Percentiles rank a stretch among this genome's conserved stretches.
Conservation (phyloP, 2,888 invertebrate species). For the Hemithea aestivaria region DNA sequence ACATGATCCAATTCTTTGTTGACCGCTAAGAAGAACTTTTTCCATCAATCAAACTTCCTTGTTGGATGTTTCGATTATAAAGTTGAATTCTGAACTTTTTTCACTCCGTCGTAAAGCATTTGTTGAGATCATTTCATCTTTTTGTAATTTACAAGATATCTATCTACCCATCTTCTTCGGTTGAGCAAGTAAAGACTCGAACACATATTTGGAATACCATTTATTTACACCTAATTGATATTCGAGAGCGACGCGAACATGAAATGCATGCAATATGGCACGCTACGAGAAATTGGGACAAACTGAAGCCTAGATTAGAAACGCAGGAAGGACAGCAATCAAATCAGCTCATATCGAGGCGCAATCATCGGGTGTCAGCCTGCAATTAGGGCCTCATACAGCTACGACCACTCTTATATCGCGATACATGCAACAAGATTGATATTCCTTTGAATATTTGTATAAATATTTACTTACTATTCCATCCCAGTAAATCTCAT, state of each 20-base stretch:
- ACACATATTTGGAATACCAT: not conserved
- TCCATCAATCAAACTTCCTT: constrained; percentile 32
- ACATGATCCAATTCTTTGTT: constrained; percentile 15
- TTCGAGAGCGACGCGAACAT: constrained; percentile 1
- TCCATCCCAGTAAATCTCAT: constrained; percentile 25
- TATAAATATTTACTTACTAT: constrained; percentile 25
- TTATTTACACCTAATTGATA: constrained; percentile 1
- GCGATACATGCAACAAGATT: constrained; percentile 4
- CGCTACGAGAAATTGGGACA: constrained; percentile 19
- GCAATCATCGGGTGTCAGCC: constrained; percentile 51
- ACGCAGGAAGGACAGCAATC: constrained; percentile 43
- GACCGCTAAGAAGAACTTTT: constrained; percentile 24
- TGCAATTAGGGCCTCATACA: constrained; percentile 41
- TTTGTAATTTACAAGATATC: not conserved
- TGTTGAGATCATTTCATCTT: constrained; percentile 4
- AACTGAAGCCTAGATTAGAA: constrained; percentile 28
- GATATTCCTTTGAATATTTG: constrained; percentile 13
- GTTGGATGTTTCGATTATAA: constrained; percentile 25
- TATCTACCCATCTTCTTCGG: no score
- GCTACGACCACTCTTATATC: constrained; percentile 12
- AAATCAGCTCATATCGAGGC: constrained; percentile 45
- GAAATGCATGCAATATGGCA: constrained; percentile 16
- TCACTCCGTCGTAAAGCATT: constrained; percentile 10
- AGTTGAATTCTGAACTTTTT: constrained; percentile 20
- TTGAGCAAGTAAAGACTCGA: no score